Base-by-base conservation (phyloP, 1,140 invertebrate species). In the Subanguina moxae region DNA sequence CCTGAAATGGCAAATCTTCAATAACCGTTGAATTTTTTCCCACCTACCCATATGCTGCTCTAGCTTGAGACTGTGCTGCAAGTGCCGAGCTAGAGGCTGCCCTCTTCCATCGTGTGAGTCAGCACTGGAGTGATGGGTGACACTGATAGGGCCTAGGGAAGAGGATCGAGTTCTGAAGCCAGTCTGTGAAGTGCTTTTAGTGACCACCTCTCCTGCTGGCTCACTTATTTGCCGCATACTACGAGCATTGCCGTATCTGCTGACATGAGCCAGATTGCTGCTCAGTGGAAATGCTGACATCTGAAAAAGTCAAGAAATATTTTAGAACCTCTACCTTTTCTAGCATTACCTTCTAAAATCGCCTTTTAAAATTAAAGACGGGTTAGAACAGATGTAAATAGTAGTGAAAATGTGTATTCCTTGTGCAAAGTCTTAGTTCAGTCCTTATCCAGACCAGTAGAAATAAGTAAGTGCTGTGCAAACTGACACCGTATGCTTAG, bases 211-310 rank as follows among this genome's bases (percentile, higher is more conserved):
- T 23, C 52, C 52, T 3, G 21, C 52, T 56, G 52, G 21, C 13
- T 23, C 21, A 13, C 38, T 30, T 13, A 32, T 19, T 13, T 61
- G 28, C 9, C 64, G 62, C 32, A 42, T 7, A 23, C 23, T 19
- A 27, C 32, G 42, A 19, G 63, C 11, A n/a, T 65, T 23, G 59
- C 62, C 59, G 46, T 52, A 28, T 13, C 25, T 23, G 25, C 61
- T 23, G n/a, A 57, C 63, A 45, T 67, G 65, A 13, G 62, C 23
- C 1, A 66, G 21, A 48, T 67, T 67, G 65, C 62, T 65, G 15
- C 23, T 23, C 28, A 66, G 23, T 25, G 65, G 65, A 67, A 67
- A 67, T 52, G 65, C 65, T 30, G 65, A 65, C 65, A 67, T 67
- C 58, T 61, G 38, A 3, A 25, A n/a, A n/a, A 21, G 59, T 57